Conservation (phyloP, 1,140 invertebrate species). For the Diplogasteroides magnus region DNA sequence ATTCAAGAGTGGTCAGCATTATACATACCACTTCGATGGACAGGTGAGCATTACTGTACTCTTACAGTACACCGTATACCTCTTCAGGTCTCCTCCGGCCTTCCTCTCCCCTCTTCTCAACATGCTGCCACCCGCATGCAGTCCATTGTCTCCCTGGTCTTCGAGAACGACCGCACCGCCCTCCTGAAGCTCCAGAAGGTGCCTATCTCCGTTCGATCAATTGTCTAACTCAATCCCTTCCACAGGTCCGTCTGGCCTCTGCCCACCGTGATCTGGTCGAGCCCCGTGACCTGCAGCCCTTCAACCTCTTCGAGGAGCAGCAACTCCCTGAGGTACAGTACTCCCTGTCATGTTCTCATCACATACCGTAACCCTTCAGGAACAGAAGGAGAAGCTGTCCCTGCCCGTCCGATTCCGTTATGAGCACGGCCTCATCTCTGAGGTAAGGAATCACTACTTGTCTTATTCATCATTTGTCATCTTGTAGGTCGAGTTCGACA, state of each 20-base stretch:
- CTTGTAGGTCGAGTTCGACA: conserved; percentile 32
- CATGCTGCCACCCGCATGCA: conserved; percentile 20
- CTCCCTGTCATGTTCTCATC: not conserved
- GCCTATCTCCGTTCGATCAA: too few species aligned
- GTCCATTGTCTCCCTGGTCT: conserved; percentile 17
- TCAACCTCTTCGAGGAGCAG: conserved; percentile 22
- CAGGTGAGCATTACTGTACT: too few species aligned
- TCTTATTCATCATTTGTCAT: conserved; percentile 14
- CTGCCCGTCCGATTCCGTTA: conserved; percentile 17
- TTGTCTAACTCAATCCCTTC: too few species aligned
- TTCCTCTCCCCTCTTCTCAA: conserved; percentile 15
- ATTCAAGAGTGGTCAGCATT: too few species aligned
- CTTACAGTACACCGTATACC: too few species aligned
- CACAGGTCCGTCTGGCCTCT: conserved; percentile 22
- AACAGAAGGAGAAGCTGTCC: conserved; percentile 10
- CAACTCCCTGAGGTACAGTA: not conserved
- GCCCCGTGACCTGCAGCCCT: conserved; percentile 10
- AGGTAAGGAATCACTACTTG: not conserved
- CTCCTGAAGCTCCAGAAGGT: conserved; percentile 19
- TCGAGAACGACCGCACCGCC: conserved; percentile 13
- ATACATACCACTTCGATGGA: conserved; percentile 28
- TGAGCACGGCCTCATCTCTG: conserved; percentile 2
- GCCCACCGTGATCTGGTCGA: conserved; percentile 10
- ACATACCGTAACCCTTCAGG: not conserved
- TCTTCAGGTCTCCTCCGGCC: conserved; percentile 25